A percentile compares a stretch with the other conserved stretches of the same genome.
Evolutionary conservation across 2,888 invertebrate species (phyloP).

Genomic region (Trichopria drosophilae): DNA sequence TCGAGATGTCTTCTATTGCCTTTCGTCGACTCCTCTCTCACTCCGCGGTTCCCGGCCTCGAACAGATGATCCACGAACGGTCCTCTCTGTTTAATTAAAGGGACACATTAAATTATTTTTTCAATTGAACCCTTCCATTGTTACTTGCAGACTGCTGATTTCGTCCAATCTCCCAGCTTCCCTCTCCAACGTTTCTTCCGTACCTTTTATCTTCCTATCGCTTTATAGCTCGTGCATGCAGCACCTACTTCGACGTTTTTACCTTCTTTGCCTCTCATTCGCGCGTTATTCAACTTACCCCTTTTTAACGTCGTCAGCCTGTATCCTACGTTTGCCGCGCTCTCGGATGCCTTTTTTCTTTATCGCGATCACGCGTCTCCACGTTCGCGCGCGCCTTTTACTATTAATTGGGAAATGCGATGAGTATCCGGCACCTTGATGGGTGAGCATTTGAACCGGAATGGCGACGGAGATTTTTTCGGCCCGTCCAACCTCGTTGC

Average conservation of each 20-base stretch:
- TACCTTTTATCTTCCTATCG: slow-evolving; percentile 34
- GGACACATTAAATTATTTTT: slow-evolving; percentile 59
- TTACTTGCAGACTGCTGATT: slow-evolving; percentile 57
- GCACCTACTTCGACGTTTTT: slow-evolving; percentile 30
- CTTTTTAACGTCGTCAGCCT: slow-evolving; percentile 13
- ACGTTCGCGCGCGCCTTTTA: slow-evolving; percentile 37
- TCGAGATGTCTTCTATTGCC: slow-evolving; percentile 41
- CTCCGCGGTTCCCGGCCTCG: slow-evolving; percentile 47
- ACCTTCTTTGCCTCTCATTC: slow-evolving; percentile 35
- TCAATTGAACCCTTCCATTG: slow-evolving; percentile 57
- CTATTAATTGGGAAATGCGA: slow-evolving; percentile 48
- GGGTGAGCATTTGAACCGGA: slow-evolving; percentile 20
- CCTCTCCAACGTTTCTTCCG: slow-evolving; percentile 40
- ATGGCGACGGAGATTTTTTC: slow-evolving; percentile 43
- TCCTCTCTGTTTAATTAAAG: slow-evolving; percentile 58
- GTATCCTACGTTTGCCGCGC: slow-evolving; percentile 28
- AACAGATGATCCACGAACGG: too few species aligned
- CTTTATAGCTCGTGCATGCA: slow-evolving; percentile 26
- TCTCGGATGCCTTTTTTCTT: slow-evolving; percentile 32
- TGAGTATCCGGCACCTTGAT: slow-evolving; percentile 48
- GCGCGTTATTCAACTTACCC: slow-evolving; percentile 9
- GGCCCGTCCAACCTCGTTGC: background rate
- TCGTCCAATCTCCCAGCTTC: slow-evolving; percentile 54
- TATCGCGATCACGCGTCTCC: slow-evolving; percentile 12
- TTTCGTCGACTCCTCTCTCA: slow-evolving; percentile 38